These are phyloP conservation scores for Drosophila seclusa DNA, from an alignment of 2,888 invertebrate species.

Conservation along the genomic window DNA sequence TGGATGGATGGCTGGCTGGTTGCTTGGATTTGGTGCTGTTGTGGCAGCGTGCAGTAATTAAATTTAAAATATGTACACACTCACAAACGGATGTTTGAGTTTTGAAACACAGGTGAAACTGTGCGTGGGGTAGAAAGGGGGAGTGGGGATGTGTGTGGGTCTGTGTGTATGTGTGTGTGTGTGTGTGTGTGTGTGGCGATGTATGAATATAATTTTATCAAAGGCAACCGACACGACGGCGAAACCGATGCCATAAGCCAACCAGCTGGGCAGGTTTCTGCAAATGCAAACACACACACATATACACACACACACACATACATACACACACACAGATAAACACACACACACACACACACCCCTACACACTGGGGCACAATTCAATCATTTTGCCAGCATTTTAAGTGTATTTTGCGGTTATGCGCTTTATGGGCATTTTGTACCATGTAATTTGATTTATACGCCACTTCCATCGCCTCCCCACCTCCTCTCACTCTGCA, in stretches of 20 bases:
- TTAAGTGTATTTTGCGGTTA: conserved; percentile 80
- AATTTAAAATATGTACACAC: conserved; percentile 76
- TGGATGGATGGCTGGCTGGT: conserved; percentile 44
- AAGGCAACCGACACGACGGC: conserved; percentile 56
- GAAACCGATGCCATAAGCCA: conserved; percentile 53
- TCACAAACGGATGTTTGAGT: conserved; percentile 58
- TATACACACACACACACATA: not conserved
- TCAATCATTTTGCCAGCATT: conserved; percentile 74
- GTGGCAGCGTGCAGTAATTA: conserved; percentile 68
- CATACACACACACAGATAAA: conserved; percentile 22
- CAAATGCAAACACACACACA: conserved; percentile 18
- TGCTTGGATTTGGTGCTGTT: conserved; percentile 60
- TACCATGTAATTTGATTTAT: conserved; percentile 76
- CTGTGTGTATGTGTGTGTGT: conserved; percentile 9
- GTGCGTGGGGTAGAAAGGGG: not conserved
- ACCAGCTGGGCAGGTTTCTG: conserved; percentile 43
- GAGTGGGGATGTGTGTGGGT: conserved; percentile 6
- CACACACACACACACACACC: conserved; percentile 14
- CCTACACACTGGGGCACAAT: conserved; percentile 55
- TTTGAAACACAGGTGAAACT: conserved; percentile 65
- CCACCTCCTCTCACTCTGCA: not conserved
- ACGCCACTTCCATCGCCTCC: not conserved
- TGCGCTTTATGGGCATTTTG: conserved; percentile 76
- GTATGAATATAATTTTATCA: conserved; percentile 67
- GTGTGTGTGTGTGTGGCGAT: not conserved